Evolutionary conservation across 2,113 vertebrate species (phyloP), one percentile per base, ranked within the genome.

Genomic region (Nesoenas mayeri): DNA sequence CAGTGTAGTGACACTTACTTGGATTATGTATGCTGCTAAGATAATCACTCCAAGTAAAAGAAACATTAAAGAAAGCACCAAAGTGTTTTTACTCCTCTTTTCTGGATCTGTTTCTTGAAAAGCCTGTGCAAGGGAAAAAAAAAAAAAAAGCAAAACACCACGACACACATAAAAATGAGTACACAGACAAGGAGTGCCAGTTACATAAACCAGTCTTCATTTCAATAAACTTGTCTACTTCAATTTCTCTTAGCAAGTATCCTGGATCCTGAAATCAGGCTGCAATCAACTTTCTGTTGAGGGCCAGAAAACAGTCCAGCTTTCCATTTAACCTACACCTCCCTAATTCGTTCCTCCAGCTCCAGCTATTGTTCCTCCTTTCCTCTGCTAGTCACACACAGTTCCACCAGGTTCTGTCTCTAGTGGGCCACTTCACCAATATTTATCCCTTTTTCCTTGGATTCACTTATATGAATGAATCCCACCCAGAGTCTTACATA

Each of bases 41-140:
- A 82, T 94, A 80, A 98, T 95, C 47, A 88, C 94, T 89, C 98
- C 98, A 79, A 98, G 80, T 13, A 96, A 17, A 90, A 98, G 96
- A 93, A 98, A 98, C 42, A 98, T 70, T 57, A 98, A 95, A 48
- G 98, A 98, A 80, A 98, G 95, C 53, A 98, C 48, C n/a, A 96
- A 29, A 51, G 98, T 98, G 81, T 79, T 97, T 86, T 97, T 94
- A 58, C 36, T 96, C 60, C 91, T 98, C 54, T 98, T 96, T n/a
- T 92, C 93, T 51, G 72, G 28, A 89, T 98, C 96, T 36, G 1
- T 36, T 89, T 98, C 97, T 93, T 97, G 93, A 97, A 98, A 98
- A 89, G 97, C 97, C 98, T 98, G 47, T 7, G 47, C 58, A 88
- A 95, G 38, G 56, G 75, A 79, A 62, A 58, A 36, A 32, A 80